These are phyloP conservation scores for Balaeniceps rex DNA, from an alignment of 2,113 vertebrate species.

Conservation along the genomic window DNA sequence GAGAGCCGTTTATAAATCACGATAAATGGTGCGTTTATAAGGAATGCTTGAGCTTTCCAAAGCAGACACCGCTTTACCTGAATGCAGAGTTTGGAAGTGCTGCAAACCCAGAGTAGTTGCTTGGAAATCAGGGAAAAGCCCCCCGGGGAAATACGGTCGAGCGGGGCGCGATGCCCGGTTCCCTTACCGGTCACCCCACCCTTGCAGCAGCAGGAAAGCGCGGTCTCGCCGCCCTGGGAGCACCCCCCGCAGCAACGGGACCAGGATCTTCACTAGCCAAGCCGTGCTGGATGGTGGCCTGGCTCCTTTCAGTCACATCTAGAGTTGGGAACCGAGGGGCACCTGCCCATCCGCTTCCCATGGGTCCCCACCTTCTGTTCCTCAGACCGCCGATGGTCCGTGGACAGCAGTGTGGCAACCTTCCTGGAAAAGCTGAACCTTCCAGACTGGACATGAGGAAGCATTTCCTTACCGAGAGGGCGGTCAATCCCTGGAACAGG, in stretches of 20 bases:
- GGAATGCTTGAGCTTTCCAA: neutral
- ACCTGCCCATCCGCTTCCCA: neutral
- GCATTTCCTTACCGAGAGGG: neutral
- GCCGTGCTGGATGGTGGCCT: neutral
- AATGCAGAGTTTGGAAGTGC: fast-evolving
- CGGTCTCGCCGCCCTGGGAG: neutral
- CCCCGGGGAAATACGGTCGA: no score
- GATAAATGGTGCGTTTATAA: fast-evolving
- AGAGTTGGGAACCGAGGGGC: neutral
- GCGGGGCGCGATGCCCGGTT: neutral
- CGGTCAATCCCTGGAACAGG: neutral
- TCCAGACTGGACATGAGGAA: neutral
- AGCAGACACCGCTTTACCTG: neutral
- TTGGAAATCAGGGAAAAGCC: no score
- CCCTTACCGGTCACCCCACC: neutral
- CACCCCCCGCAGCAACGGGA: neutral
- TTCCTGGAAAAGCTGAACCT: neutral
- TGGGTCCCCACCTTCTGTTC: neutral
- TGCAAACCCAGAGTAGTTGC: neutral
- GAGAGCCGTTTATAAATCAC: neutral
- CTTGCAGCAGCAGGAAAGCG: neutral
- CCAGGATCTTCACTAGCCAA: neutral
- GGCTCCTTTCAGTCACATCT: neutral
- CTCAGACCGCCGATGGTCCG: neutral
- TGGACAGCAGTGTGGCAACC: neutral